Evolutionary conservation across 2,888 invertebrate genomes (phyloP), one percentile per base, ranked within the genome.

Genomic region (Acanthococcus lagerstroemiae): DNA sequence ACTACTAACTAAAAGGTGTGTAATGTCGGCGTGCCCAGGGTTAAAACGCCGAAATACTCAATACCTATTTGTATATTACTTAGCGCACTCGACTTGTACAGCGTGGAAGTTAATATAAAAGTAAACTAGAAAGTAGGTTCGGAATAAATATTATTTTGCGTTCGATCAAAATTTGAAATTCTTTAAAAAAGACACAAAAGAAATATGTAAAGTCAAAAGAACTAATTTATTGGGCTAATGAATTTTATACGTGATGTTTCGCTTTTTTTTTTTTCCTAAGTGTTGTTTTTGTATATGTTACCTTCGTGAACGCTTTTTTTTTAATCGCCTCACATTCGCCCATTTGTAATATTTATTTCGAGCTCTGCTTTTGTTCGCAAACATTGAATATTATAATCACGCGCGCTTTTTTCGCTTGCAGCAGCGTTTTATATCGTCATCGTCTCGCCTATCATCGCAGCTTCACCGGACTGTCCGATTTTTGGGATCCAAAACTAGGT

Each of bases 301-400:
- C 12, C 7, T 30, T 30, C 22, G n/a, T 5, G 27, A 30, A 55
- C 6, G 37, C 55, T 27, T 37, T 55, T 55, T 55, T 55, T 55
- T 22, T 27, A 54, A 9, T 27, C 12, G 7, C 12, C 37, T 37
- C 37, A n/a, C 37, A 37, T 37, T 37, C n/a, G 37, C 19, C 61
- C 61, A 52, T 58, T 21, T 57, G 60, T 60, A 61, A 61, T 50
- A 54, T 58, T 61, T 60, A 60, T 60, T 61, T 61, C 61, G 52
- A 61, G 61, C 61, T 61, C 30, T 30, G 61, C 61, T 61, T 61
- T 61, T 37, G 12, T 37, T 15, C n/a, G 37, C 12, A 9, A 37
- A 52, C 52, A 24, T 9, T 52, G 24, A 52, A 52, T 52, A 52
- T 52, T 52, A 52, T 21, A 52, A 9, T 52, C 52, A 52, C 52